Percentiles rank a stretch among this genome's conserved stretches.
Evolutionary conservation across 2,888 invertebrate species (phyloP).

Genomic region (Drosophila nigritarsus): DNA sequence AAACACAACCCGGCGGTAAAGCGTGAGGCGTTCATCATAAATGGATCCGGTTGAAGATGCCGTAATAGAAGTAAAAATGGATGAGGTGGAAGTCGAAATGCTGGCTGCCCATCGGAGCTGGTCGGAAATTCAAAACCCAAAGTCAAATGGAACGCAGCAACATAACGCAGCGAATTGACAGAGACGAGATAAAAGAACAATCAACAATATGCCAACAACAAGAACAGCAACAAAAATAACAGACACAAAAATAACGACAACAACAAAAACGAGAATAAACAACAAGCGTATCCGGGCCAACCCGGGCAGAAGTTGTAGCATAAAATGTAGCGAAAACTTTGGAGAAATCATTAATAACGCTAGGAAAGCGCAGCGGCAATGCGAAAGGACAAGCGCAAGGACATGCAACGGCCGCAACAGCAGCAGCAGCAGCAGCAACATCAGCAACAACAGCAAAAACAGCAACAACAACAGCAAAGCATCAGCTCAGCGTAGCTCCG

Average conservation of each 20-base stretch:
- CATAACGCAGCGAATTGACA: slow-evolving; percentile 79
- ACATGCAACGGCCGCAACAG: slow-evolving; percentile 64
- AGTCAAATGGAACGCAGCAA: slow-evolving; percentile 81
- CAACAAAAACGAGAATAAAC: slow-evolving; percentile 26
- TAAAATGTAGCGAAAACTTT: slow-evolving; percentile 79
- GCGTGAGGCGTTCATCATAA: slow-evolving; percentile 61
- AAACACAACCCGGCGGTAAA: slow-evolving; percentile 41
- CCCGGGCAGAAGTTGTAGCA: slow-evolving; percentile 64
- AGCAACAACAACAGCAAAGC: background rate
- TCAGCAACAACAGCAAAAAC: background rate
- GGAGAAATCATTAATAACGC: slow-evolving; percentile 83
- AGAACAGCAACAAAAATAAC: slow-evolving; percentile 31
- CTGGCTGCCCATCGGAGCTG: slow-evolving; percentile 52
- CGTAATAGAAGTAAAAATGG: slow-evolving; percentile 10
- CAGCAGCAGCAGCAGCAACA: background rate
- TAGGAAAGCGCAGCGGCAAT: slow-evolving; percentile 80
- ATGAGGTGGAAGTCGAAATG: slow-evolving; percentile 29
- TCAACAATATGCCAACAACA: slow-evolving; percentile 74
- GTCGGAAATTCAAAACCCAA: slow-evolving; percentile 80
- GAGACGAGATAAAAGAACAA: slow-evolving; percentile 82
- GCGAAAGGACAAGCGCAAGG: slow-evolving; percentile 80
- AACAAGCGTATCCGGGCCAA: slow-evolving; percentile 47
- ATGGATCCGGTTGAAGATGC: slow-evolving; percentile 36
- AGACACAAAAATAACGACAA: slow-evolving; percentile 29
- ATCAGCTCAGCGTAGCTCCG: slow-evolving; percentile 71